Base-by-base conservation (phyloP, 1,140 invertebrate species). In the Lasaia peninsularis region DNA sequence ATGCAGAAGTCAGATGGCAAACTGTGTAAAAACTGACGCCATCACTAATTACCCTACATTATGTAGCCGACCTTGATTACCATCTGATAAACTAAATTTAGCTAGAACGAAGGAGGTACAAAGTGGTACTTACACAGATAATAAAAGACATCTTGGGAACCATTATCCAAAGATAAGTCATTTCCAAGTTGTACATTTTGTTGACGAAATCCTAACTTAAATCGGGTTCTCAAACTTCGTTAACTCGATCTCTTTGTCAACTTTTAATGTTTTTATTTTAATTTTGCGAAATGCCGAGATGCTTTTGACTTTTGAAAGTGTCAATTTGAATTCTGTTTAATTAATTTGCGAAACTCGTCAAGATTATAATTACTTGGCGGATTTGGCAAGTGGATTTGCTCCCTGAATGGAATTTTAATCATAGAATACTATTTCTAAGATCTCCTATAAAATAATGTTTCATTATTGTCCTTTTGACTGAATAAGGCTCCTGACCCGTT, bases 261-360 rank as follows among this genome's bases (percentile, higher is more conserved):
- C 35, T 40, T 40, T 40, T 40, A 40, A 40, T 18, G 35, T 44
- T 44, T 44, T 44, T 44, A 44, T 44, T 44, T 44, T 44, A 44
- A 44, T 44, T 20, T 44, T 44, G 16, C 10, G 37, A 44, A 44
- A 44, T 44, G 16, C 2, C 1, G n/a, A 18, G 14, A 44, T 44
- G 18, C 37, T 18, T 44, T 18, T 20, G 37, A 16, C 37, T 44
- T 16, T 44, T 44, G 16, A 16, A 18, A 18, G 5, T 40, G 8
- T 40, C 16, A 8, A 14, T 37, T 16, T 37, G 6, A 14, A 37
- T 16, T 37, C 11, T 8, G 12, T 11, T 7, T 28, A 28, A 28
- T 28, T 28, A 28, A 28, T 28, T 28, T 28, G 24, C 8, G 24
- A 28, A 28, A 28, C 24, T 28, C 24, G 8, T 28, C 24, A 28